Conservation (phyloP, 23 tunicate species). For the Trididemnum miniatum region DNA sequence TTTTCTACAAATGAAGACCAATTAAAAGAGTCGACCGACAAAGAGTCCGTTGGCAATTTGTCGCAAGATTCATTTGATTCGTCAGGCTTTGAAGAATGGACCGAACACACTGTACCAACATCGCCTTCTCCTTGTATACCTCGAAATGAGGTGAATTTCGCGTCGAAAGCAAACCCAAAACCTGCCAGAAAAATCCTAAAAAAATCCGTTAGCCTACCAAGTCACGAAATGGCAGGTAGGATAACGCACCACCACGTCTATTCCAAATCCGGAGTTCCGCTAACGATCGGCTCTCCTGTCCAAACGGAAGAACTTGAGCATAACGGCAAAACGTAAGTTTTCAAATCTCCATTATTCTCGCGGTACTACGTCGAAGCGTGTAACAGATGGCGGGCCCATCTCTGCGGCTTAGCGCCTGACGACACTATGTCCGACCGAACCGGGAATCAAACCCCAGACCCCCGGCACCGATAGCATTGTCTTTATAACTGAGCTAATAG, state of each 20-base stretch:
- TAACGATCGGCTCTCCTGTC: constrained; percentile 65
- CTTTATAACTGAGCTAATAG: too few relatives aligned
- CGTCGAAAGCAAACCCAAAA: constrained; percentile 10
- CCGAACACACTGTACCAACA: not conserved
- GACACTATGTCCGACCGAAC: too few relatives aligned
- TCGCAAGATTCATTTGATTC: constrained; percentile 1
- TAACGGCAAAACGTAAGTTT: constrained; percentile 76
- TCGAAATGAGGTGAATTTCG: not conserved
- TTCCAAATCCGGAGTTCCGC: constrained; percentile 39
- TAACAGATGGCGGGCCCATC: too few relatives aligned
- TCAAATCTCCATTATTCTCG: too few relatives aligned
- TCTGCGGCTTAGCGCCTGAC: too few relatives aligned
- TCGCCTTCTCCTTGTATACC: not conserved
- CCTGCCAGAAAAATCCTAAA: constrained; percentile 69
- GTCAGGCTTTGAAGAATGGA: constrained; percentile 15
- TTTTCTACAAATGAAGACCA: not conserved
- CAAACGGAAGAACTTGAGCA: constrained; percentile 30
- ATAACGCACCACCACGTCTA: not conserved
- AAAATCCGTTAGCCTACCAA: constrained; percentile 66
- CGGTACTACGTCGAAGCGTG: too few relatives aligned
- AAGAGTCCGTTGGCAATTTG: not conserved
- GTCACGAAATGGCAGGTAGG: constrained; percentile 21
- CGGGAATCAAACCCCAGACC: too few relatives aligned
- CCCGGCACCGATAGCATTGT: too few relatives aligned
- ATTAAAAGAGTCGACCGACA: too few relatives aligned